These are phyloP conservation scores for Scopus umbretta DNA, from an alignment of 2,113 vertebrate species.

Conservation along the genomic window DNA sequence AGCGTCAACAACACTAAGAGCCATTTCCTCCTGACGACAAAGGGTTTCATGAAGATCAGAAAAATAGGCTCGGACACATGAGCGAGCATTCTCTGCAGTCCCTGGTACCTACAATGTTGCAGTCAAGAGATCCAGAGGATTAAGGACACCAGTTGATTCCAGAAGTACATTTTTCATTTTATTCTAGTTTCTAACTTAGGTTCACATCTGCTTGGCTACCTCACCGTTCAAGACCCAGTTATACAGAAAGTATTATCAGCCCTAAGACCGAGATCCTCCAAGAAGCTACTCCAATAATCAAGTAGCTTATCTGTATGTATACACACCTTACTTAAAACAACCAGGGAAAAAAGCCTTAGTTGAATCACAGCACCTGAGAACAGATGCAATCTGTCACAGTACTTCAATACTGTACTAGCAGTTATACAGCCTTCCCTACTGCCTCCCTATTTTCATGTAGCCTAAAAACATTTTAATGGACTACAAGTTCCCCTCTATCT, in stretches of 20 bases:
- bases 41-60: conserved; percentile 96
- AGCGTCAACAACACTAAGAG: conserved; percentile 95
- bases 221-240: neutral
- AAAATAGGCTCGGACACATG: conserved; percentile 91
- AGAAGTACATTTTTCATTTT: neutral
- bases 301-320: neutral
- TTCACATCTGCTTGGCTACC: neutral
- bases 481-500: neutral
- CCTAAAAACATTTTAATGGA: neutral
- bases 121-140: neutral
- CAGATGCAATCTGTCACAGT: neutral
- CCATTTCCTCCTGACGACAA: conserved; percentile 98
- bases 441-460: neutral
- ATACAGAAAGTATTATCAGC: neutral
- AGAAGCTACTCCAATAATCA: neutral
- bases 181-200: neutral
- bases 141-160: neutral
- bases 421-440: neutral
- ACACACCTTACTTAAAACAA: neutral
- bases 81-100: conserved; percentile 95
- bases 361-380: neutral
- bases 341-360: neutral
- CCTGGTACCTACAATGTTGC: conserved; percentile 82
- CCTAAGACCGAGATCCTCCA: neutral
- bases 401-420: neutral